Conservation (phyloP, 2,888 invertebrate species). For the Patella ulyssiponensis region DNA sequence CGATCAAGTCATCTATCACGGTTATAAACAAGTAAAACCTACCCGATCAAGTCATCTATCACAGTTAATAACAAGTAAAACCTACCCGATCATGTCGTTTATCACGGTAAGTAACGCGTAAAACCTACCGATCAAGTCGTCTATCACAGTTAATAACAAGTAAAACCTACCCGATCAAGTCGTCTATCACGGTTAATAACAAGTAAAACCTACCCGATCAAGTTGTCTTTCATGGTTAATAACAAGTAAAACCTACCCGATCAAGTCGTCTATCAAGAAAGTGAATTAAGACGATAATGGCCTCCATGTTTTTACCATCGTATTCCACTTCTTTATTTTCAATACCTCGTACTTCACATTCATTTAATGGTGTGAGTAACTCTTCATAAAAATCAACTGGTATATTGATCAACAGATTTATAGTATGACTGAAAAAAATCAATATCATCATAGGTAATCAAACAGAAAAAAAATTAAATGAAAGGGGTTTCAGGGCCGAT, state of each 20-base stretch:
- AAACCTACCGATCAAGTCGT: not conserved
- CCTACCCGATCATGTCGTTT: not conserved
- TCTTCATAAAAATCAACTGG: constrained; percentile 83
- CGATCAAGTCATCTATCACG: not conserved
- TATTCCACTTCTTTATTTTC: constrained; percentile 74
- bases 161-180: constrained; percentile 81
- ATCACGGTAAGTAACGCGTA: constrained; percentile 70
- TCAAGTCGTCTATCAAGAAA: constrained; percentile 80
- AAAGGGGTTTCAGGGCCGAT: no score
- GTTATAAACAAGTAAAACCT: not conserved
- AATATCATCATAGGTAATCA: not conserved
- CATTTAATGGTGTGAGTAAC: constrained; percentile 78
- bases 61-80: not conserved
- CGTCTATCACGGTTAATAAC: constrained; percentile 45
- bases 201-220: constrained; percentile 58
- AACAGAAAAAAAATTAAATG: not conserved
- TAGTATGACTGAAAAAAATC: constrained; percentile 78
- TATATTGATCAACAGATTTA: constrained; percentile 88
- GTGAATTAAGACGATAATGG: constrained; percentile 81
- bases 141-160: constrained; percentile 67
- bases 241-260: constrained; percentile 70
- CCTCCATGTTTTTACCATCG: constrained; percentile 84
- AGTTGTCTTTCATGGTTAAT: constrained; percentile 77
- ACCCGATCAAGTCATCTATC: not conserved
- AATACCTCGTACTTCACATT: constrained; percentile 69